Evolutionary conservation across 2,888 invertebrate species (phyloP), one percentile per base, ranked within the genome.

Genomic region (Temnothorax ravouxi): DNA sequence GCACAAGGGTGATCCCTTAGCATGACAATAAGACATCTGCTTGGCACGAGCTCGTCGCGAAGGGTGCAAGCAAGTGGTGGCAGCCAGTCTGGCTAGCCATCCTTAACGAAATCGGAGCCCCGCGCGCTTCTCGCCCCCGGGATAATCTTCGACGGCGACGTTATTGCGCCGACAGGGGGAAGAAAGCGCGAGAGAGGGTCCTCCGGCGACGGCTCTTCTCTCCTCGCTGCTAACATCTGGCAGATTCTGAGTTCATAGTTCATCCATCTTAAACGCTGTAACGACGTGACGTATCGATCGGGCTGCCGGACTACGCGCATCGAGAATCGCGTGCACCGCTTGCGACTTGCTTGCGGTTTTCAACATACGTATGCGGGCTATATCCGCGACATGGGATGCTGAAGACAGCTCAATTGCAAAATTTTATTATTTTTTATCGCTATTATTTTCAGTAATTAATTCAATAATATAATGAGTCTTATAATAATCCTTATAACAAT

Each of bases 11-110:
- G 89, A 89, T 91, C 89, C 92, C 88, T 94, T 94, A 93, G 91
- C 94, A 94, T 94, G 92, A 94, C 94, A 94, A 94, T 93, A 87
- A 92, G 93, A 93, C 94, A 94, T 94, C 94, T 94, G 94, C 93
- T 91, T 90, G 92, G 93, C 93, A 93, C 93, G 93, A 93, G 93
- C 92, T 92, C 79, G 76, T 79, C 76, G 89, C 87, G 84, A 88
- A 86, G 90, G 90, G 90, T 90, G 88, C 86, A 84, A 87, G 85
- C 84, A 86, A 84, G 87, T 87, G 84, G 86, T 87, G 84, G 86
- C 44, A 87, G 86, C 88, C 84, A 83, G 90, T 84, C 80, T 79
- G 81, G 88, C 87, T 88, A 87, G 88, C 88, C 87, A 91, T 91
- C 92, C 92, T 89, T 87, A 90, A 90, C 91, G 87, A 89, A 92